These are phyloP conservation scores for Pseudocheirus occidentalis DNA, from an alignment of 2,797 vertebrate species.

Conservation along the genomic window DNA sequence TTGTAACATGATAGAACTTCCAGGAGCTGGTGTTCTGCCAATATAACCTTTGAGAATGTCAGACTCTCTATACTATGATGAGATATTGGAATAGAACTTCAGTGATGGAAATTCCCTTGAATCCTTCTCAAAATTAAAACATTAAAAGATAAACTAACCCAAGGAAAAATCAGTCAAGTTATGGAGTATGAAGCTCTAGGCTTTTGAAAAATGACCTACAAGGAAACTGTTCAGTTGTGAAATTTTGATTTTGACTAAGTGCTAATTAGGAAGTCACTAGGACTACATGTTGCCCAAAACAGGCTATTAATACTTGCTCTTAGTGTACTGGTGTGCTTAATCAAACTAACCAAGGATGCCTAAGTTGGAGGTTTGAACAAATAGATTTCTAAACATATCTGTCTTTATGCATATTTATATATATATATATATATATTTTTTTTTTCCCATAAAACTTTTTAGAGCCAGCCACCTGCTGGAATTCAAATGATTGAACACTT, in stretches of 20 bases:
- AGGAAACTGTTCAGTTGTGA: neutral
- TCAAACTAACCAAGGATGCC: neutral
- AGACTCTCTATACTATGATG: neutral
- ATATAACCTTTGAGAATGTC: neutral
- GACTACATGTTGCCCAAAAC: neutral
- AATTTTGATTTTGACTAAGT: neutral
- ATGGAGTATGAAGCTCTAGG: neutral
- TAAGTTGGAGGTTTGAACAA: neutral
- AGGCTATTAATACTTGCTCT: neutral
- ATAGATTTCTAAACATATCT: conserved; percentile 9
- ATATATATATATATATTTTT: neutral
- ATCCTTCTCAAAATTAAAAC: neutral
- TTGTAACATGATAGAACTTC: neutral
- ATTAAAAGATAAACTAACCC: neutral
- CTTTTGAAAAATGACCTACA: neutral
- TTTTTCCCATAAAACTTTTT: neutral
- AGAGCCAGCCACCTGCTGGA: neutral
- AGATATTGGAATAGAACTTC: neutral
- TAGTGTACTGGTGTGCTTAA: neutral
- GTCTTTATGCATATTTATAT: neutral
- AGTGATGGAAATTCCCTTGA: neutral
- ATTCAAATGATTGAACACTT: conserved; percentile 8
- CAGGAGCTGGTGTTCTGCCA: too few relatives aligned
- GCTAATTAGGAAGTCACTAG: neutral
- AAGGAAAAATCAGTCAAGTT: neutral